phyloP scores from a whole-genome alignment of 2,797 vertebrate species.

The Diceros bicornis region DNA sequence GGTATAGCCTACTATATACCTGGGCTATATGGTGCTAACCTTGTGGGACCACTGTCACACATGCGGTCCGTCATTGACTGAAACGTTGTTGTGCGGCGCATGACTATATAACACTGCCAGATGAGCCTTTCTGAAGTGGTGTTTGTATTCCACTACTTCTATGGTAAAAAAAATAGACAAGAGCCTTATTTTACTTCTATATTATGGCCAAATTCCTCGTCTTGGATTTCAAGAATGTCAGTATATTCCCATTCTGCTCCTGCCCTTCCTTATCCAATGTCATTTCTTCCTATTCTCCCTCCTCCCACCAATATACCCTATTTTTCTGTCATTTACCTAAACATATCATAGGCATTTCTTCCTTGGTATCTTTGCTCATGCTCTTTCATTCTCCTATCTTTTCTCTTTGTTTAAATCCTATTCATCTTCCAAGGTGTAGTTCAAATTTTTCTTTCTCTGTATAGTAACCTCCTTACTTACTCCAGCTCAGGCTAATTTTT shows the following conservation, averaged over 20 bases:
- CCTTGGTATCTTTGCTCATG: neutral
- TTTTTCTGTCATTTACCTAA: constrained; percentile 8
- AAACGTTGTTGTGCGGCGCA: too few relatives aligned
- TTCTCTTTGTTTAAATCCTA: constrained; percentile 20
- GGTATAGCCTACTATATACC: too few relatives aligned
- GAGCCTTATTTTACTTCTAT: neutral
- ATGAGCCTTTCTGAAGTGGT: neutral
- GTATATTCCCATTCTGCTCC: neutral
- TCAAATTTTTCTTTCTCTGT: neutral
- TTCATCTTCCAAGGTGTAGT: neutral
- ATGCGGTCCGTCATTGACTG: too few relatives aligned
- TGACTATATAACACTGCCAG: neutral
- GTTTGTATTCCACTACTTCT: neutral
- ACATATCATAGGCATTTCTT: neutral
- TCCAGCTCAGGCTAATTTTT: neutral
- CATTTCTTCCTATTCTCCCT: neutral
- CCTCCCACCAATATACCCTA: neutral
- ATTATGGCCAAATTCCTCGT: neutral
- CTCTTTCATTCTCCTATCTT: constrained; percentile 15
- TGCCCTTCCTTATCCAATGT: neutral
- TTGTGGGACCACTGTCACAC: too few relatives aligned
- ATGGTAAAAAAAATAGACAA: neutral
- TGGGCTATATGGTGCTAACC: too few relatives aligned
- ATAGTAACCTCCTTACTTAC: constrained; percentile 12
- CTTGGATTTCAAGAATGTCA: neutral